phyloP scores from a whole-genome alignment of 2,113 vertebrate genomes.

The Artemisiospiza belli region DNA sequence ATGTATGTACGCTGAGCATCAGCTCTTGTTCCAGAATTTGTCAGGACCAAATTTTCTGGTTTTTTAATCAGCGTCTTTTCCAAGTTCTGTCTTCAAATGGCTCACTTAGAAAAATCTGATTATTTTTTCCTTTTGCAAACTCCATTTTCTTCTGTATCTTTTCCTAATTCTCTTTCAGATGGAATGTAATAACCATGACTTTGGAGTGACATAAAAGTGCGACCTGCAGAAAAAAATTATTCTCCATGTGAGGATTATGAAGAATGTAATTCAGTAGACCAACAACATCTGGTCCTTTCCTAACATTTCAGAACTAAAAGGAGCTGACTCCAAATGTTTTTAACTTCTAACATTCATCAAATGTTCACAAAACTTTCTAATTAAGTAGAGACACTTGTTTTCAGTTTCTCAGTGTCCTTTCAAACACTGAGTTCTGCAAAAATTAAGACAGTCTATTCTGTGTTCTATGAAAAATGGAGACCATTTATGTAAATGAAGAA shows the following conservation, averaged over 20 bases:
- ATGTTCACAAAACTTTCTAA: conserved; percentile 6
- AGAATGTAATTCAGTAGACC: not conserved
- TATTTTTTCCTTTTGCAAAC: not conserved
- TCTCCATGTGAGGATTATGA: conserved; percentile 17
- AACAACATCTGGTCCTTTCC: not conserved
- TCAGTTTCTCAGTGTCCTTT: not conserved
- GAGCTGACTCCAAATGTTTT: not conserved
- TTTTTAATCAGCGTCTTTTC: not conserved
- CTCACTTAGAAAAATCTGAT: not conserved
- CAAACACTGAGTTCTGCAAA: not conserved
- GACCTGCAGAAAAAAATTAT: conserved; percentile 5
- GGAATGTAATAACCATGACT: not conserved
- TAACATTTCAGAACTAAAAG: not conserved
- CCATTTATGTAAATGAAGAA: not conserved
- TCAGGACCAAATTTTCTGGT: not conserved
- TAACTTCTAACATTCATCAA: conserved; percentile 14
- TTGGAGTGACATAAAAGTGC: not conserved
- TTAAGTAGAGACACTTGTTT: not conserved
- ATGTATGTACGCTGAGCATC: not conserved
- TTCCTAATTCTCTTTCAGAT: not conserved
- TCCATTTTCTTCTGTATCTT: not conserved
- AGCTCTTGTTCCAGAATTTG: not conserved
- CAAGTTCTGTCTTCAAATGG: not conserved
- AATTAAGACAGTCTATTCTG: not conserved
- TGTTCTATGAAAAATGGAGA: not conserved